Percentiles rank a stretch among this genome's conserved stretches.
phyloP scores from a whole-genome alignment of 2,888 invertebrate species.

The Epinotia brunnichana region DNA sequence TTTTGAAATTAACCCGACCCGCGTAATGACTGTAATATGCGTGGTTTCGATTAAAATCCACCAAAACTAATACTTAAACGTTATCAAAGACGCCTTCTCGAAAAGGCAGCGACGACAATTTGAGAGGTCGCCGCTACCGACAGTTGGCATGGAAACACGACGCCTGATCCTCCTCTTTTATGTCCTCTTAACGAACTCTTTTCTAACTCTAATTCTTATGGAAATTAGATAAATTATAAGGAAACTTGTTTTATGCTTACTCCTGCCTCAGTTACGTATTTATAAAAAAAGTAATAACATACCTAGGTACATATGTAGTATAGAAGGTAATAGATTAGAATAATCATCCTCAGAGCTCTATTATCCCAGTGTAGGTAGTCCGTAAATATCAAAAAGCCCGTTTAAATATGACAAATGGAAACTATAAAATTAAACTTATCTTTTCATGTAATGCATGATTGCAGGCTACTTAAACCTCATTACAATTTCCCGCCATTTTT shows the following conservation, averaged over 20 bases:
- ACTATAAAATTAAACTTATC: constrained; percentile 25
- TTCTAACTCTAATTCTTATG: constrained; percentile 51
- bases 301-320: not conserved
- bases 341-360: not conserved
- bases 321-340: not conserved
- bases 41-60: constrained; percentile 77
- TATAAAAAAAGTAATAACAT: not conserved
- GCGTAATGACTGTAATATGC: constrained; percentile 76
- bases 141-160: constrained; percentile 39
- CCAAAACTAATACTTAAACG: constrained; percentile 81
- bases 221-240: constrained; percentile 48
- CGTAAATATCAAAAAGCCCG: not conserved
- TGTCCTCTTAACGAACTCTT: constrained; percentile 54
- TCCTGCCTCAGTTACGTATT: constrained; percentile 21
- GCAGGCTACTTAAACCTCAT: constrained; percentile 42
- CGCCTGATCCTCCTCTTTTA: constrained; percentile 57
- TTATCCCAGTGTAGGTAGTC: not conserved
- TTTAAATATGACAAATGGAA: constrained; percentile 21
- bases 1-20: constrained; percentile 77
- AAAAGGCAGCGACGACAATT: constrained; percentile 56
- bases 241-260: constrained; percentile 25
- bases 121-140: constrained; percentile 49
- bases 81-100: constrained; percentile 69
- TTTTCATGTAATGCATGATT: constrained; percentile 20
- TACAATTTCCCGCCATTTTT: constrained; percentile 56